These are phyloP conservation scores for Drosophila limbata DNA, from an alignment of 2,888 invertebrate genomes.

Conservation along the genomic window DNA sequence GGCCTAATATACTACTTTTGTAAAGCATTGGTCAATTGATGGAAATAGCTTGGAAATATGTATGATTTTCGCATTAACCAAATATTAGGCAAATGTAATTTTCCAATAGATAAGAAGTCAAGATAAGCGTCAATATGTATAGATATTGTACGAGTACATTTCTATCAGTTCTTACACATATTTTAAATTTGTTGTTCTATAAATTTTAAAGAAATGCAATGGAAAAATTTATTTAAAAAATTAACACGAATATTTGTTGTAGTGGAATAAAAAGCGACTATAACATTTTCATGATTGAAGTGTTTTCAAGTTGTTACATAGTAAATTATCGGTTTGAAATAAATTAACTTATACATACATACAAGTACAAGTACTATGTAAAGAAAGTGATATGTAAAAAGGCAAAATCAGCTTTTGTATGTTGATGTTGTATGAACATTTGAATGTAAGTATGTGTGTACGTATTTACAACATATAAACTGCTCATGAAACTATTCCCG, in stretches of 20 bases:
- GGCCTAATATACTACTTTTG: not conserved
- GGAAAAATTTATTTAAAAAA: not conserved
- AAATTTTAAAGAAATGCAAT: not conserved
- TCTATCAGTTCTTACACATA: no score
- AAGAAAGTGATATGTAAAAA: not conserved
- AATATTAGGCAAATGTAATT: no score
- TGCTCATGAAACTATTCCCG: not conserved
- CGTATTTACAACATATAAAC: not conserved
- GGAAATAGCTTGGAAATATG: no score
- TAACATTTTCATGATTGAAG: not conserved
- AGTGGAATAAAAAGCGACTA: not conserved
- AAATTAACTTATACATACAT: not conserved
- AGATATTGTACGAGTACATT: no score
- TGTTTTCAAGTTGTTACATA: not conserved
- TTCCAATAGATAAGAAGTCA: no score
- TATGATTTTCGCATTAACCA: no score
- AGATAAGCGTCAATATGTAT: no score
- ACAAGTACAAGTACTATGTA: not conserved
- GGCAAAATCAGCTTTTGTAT: not conserved
- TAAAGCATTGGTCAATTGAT: not conserved
- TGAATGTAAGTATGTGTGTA: not conserved
- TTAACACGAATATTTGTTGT: not conserved
- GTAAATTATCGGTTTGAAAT: not conserved
- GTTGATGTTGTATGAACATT: conserved; percentile 8
- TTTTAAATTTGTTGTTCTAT: no score